Evolutionary conservation across 2,113 vertebrate genomes (phyloP).

Genomic region (Cryptotis parvus): DNA sequence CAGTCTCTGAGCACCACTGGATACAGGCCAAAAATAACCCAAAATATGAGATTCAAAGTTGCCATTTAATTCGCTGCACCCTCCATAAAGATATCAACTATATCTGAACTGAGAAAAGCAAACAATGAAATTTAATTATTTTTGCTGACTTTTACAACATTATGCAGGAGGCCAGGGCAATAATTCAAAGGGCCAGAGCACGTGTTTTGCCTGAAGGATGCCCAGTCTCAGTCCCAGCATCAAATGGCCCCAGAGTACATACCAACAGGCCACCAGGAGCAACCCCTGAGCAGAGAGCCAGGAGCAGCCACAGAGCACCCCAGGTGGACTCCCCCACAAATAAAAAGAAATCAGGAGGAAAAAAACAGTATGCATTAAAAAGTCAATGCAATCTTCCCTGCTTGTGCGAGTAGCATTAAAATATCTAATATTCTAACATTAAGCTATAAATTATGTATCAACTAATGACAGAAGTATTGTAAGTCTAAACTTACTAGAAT

Average conservation of each 20-base stretch:
- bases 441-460: conserved; percentile 13
- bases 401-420: not conserved
- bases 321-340: too few species aligned
- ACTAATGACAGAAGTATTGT: not conserved
- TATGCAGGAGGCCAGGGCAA: not conserved
- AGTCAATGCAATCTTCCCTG: not conserved
- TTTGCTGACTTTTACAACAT: not conserved
- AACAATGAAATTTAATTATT: conserved; percentile 16
- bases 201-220: too few species aligned
- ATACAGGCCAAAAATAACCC: too few species aligned
- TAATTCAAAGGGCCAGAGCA: too few species aligned
- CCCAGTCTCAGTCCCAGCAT: too few species aligned
- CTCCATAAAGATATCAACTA: not conserved
- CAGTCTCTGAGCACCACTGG: too few species aligned
- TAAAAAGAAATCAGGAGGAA: too few species aligned
- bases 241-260: too few species aligned
- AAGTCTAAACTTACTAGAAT: not conserved
- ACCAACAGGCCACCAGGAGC: too few species aligned
- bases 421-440: not conserved
- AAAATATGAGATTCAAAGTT: not conserved
- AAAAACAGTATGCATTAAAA: not conserved
- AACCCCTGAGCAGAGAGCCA: too few species aligned
- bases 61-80: conserved; percentile 23
- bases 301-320: too few species aligned
- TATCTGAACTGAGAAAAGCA: not conserved